Evolutionary conservation across 2,113 vertebrate species (phyloP).

Genomic region (Zingel zingel): DNA sequence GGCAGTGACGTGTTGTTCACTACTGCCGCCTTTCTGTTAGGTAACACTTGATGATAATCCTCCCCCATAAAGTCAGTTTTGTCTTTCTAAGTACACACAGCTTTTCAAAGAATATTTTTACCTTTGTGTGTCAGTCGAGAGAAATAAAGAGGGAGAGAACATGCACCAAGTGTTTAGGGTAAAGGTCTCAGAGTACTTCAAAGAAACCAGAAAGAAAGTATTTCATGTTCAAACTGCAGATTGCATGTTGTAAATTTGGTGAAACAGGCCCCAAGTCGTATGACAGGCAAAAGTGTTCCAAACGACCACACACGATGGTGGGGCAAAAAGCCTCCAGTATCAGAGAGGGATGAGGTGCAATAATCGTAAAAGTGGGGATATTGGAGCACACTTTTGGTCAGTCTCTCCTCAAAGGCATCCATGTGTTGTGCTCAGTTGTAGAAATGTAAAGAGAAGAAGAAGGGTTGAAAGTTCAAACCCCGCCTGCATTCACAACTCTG

Average conservation of each 20-base stretch:
- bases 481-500: not conserved
- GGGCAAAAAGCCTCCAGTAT: not conserved
- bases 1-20: slow-evolving; percentile 29
- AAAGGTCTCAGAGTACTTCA: not conserved
- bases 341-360: not conserved
- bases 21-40: slow-evolving; percentile 21
- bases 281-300: not conserved
- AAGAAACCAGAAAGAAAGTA: not conserved
- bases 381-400: not conserved
- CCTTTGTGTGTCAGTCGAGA: not conserved
- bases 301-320: not conserved
- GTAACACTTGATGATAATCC: slow-evolving; percentile 39
- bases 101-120: slow-evolving; percentile 18
- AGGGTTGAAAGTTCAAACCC: not conserved
- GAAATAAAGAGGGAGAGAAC: not conserved
- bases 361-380: not conserved
- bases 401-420: too few relatives aligned
- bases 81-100: not conserved
- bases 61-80: slow-evolving; percentile 21
- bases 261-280: not conserved
- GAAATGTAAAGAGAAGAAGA: not conserved
- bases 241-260: not conserved
- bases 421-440: too few relatives aligned
- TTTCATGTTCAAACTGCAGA: not conserved
- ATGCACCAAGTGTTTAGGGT: not conserved